Conservation (phyloP, 2,888 invertebrate species). For the Eristalis pertinax region DNA sequence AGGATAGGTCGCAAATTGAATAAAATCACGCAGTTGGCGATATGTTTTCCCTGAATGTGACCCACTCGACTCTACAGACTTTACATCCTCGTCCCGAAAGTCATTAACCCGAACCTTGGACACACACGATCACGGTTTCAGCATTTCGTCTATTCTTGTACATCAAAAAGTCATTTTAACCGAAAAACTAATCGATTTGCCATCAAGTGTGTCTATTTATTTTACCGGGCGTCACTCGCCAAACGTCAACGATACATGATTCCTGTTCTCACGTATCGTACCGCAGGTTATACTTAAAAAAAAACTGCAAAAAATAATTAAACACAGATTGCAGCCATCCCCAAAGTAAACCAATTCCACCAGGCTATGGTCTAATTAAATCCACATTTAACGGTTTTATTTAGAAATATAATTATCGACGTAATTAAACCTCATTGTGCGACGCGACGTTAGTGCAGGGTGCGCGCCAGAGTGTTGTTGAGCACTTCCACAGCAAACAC, state of each 20-base stretch:
- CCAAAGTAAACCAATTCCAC: constrained; percentile 64
- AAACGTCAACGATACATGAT: not conserved
- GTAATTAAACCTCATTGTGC: constrained; percentile 63
- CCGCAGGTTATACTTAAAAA: not conserved
- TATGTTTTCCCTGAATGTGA: no score
- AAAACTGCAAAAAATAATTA: constrained; percentile 52
- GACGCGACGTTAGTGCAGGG: constrained; percentile 40
- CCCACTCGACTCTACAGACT: no score
- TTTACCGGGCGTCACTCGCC: no score
- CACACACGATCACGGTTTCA: no score
- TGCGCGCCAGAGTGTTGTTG: constrained; percentile 13
- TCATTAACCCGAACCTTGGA: no score
- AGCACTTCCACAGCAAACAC: constrained; percentile 8
- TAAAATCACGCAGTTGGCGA: no score
- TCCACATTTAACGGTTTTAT: constrained; percentile 69
- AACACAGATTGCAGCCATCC: constrained; percentile 53
- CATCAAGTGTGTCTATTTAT: no score
- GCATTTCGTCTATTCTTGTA: no score
- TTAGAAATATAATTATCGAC: constrained; percentile 69
- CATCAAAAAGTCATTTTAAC: no score
- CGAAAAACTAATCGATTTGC: no score
- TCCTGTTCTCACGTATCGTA: not conserved
- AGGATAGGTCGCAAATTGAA: no score
- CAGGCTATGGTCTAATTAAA: constrained; percentile 69
- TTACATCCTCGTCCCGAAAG: no score